phyloP scores from a whole-genome alignment of 2,797 vertebrate genomes.

The Muscicapa striata region DNA sequence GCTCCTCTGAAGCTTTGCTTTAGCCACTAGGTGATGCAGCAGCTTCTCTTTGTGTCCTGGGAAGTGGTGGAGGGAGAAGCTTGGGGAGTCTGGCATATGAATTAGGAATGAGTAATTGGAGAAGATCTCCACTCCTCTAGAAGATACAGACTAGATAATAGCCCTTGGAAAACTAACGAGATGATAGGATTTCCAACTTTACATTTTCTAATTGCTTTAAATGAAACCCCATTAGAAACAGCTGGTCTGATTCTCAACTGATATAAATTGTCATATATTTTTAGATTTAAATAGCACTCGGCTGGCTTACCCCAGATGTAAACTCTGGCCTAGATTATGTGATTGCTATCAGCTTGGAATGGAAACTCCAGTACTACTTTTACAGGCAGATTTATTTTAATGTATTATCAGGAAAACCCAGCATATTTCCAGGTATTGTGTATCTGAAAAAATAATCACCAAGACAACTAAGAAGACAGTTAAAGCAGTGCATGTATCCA shows the following conservation, averaged over 20 bases:
- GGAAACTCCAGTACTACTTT: constrained; percentile 17
- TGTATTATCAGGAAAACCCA: constrained; percentile 27
- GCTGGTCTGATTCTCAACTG: constrained; percentile 47
- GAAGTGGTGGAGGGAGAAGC: background rate
- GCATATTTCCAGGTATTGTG: constrained; percentile 26
- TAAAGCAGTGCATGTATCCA: background rate
- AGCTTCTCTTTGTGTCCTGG: background rate
- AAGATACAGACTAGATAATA: constrained; percentile 47
- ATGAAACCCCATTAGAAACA: constrained; percentile 55
- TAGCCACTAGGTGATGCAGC: constrained; percentile 33
- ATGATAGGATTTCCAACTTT: constrained; percentile 58
- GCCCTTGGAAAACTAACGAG: constrained; percentile 36
- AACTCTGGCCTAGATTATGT: constrained; percentile 33
- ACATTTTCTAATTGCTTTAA: constrained; percentile 59
- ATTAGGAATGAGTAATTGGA: constrained; percentile 61
- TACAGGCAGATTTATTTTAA: constrained; percentile 16
- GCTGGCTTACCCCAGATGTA: constrained; percentile 29
- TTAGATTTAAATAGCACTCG: constrained; percentile 21
- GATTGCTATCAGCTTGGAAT: constrained; percentile 12
- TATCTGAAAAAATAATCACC: constrained; percentile 46
- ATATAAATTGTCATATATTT: constrained; percentile 41
- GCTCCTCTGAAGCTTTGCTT: background rate
- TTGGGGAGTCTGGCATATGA: background rate
- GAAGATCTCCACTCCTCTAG: constrained; percentile 30
- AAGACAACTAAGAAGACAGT: background rate